Evolutionary conservation across 1,140 invertebrate genomes (phyloP).

Genomic region (Bombus cullumanus): DNA sequence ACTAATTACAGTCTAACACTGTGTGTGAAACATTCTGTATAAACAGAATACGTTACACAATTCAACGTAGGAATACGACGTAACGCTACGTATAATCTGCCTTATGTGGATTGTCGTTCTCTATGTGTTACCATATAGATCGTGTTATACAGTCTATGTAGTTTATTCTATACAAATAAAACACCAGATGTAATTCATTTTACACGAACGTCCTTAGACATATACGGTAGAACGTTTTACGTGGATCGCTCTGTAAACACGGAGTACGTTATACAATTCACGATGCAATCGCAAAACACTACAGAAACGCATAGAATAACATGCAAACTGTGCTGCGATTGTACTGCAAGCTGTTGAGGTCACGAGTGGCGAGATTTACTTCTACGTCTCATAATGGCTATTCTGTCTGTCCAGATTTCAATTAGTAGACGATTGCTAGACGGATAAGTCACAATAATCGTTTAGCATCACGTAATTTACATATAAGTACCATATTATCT

Average conservation of each 20-base stretch:
- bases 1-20: too few species aligned
- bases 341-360: not conserved
- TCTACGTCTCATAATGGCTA: not conserved
- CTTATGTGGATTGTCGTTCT: not conserved
- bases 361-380: not conserved
- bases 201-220: not conserved
- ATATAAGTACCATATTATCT: too few species aligned
- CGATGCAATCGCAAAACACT: not conserved
- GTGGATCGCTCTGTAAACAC: not conserved
- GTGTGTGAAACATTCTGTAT: not conserved
- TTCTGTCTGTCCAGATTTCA: not conserved
- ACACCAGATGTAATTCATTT: not conserved
- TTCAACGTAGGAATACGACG: not conserved
- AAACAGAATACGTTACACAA: not conserved
- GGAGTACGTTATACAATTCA: not conserved
- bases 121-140: not conserved
- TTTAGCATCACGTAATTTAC: too few species aligned
- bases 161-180: not conserved
- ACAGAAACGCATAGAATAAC: not conserved
- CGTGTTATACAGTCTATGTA: not conserved
- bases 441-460: not conserved
- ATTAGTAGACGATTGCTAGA: not conserved
- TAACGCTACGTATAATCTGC: not conserved
- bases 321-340: not conserved
- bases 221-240: not conserved